Percentiles rank a stretch among this genome's conserved stretches.
Conservation (phyloP, 2,888 invertebrate species). For the Synanthedon formicaeformis region DNA sequence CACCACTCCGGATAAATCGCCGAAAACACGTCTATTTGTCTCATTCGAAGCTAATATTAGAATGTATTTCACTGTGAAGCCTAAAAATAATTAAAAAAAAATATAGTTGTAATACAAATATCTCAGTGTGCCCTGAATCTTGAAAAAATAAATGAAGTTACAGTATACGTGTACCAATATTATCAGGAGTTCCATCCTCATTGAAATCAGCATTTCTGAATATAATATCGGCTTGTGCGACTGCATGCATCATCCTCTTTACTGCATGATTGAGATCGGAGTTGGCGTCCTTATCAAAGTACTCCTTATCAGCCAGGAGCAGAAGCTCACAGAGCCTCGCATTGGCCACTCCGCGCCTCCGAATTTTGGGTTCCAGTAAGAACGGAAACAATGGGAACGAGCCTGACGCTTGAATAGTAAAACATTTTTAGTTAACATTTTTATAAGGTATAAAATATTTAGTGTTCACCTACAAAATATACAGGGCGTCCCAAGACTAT, state of each 20-base stretch:
- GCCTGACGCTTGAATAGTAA: too few species aligned
- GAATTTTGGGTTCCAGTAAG: background rate
- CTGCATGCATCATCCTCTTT: slow-evolving; percentile 53
- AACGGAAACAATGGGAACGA: slow-evolving; percentile 28
- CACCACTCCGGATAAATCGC: slow-evolving; percentile 31
- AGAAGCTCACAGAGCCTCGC: slow-evolving; percentile 58
- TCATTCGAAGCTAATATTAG: slow-evolving; percentile 49
- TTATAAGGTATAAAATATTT: too few species aligned
- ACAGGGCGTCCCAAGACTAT: too few species aligned
- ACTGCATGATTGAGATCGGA: slow-evolving; percentile 53
- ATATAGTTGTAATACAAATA: background rate
- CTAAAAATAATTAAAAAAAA: slow-evolving; percentile 19
- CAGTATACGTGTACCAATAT: slow-evolving; percentile 37
- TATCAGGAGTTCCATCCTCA: slow-evolving; percentile 64
- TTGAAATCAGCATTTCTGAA: slow-evolving; percentile 68
- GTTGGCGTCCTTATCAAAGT: slow-evolving; percentile 52
- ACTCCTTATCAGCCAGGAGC: slow-evolving; percentile 60
- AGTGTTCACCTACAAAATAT: too few species aligned
- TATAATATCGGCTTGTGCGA: slow-evolving; percentile 64
- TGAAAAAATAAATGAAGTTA: too few species aligned
- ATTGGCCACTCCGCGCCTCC: slow-evolving; percentile 30
- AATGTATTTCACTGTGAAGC: slow-evolving; percentile 63
- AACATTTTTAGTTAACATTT: too few species aligned
- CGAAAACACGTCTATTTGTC: slow-evolving; percentile 50
- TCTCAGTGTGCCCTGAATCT: too few species aligned